phyloP scores from a whole-genome alignment of 2,113 vertebrate genomes.

The Hippocampus mohnikei region DNA sequence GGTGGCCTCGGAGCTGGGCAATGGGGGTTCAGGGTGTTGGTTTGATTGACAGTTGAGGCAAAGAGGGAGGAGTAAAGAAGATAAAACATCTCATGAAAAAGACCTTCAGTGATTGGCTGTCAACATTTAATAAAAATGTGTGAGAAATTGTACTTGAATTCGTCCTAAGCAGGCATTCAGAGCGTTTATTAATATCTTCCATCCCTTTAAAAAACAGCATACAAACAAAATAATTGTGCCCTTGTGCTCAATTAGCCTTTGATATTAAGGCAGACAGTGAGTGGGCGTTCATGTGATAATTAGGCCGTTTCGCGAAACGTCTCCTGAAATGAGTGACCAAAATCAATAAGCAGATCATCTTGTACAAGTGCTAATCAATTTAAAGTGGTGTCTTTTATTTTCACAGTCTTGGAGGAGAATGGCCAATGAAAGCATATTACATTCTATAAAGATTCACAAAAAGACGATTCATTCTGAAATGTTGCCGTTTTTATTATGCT shows the following conservation, averaged over 20 bases:
- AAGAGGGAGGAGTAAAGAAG: background rate
- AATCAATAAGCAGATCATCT: background rate
- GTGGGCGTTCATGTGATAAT: background rate
- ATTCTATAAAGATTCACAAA: background rate
- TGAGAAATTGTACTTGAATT: background rate
- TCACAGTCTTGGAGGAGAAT: background rate
- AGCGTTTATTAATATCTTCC: background rate
- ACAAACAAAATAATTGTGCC: background rate
- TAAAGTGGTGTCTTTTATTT: background rate
- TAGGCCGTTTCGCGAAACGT: background rate
- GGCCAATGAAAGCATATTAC: background rate
- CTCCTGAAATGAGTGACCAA: background rate
- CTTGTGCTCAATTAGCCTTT: background rate
- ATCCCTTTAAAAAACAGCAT: background rate
- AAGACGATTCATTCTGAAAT: background rate
- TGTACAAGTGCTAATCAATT: background rate
- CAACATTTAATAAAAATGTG: background rate
- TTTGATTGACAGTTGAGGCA: conserved; percentile 10
- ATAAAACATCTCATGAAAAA: background rate
- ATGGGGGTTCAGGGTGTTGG: background rate
- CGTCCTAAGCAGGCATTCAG: background rate
- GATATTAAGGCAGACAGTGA: background rate
- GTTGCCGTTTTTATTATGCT: background rate
- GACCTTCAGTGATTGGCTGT: background rate
- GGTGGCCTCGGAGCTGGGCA: background rate